phyloP scores from a whole-genome alignment of 1,140 invertebrate genomes.

The Vollenhovia emeryi region DNA sequence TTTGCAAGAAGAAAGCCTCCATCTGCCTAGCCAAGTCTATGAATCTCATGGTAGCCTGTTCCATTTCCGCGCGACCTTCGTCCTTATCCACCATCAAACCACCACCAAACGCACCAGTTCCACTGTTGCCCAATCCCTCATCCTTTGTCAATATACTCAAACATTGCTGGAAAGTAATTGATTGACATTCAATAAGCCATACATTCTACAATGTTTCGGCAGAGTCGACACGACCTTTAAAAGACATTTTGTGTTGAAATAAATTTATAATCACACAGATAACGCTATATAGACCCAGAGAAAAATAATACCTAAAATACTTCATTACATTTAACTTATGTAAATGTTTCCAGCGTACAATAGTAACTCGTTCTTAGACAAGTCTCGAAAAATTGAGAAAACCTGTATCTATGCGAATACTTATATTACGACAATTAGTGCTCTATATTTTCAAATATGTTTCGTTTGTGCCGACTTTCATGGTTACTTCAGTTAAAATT shows the following conservation, averaged over 20 bases:
- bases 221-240: neutral
- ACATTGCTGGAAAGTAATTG: slow-evolving; percentile 89
- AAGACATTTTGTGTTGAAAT: neutral
- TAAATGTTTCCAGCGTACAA: neutral
- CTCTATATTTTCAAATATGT: too few species aligned
- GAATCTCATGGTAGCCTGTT: slow-evolving; percentile 93
- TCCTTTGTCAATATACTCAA: slow-evolving; percentile 94
- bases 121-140: slow-evolving; percentile 89
- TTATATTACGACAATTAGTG: too few species aligned
- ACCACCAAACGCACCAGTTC: slow-evolving; percentile 75
- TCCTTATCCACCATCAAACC: slow-evolving; percentile 90
- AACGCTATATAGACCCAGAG: neutral
- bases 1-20: slow-evolving; percentile 97
- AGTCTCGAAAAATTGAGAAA: too few species aligned
- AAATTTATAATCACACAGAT: neutral
- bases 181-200: neutral
- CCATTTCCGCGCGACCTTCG: slow-evolving; percentile 93
- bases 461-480: neutral
- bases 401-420: too few species aligned
- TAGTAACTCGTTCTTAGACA: too few species aligned
- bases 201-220: neutral
- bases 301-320: neutral
- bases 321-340: too few species aligned
- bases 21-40: slow-evolving; percentile 96
- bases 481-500: neutral